These are phyloP conservation scores for Ceratosolen fusciceps DNA, from an alignment of 1,140 invertebrate species.

Conservation along the genomic window DNA sequence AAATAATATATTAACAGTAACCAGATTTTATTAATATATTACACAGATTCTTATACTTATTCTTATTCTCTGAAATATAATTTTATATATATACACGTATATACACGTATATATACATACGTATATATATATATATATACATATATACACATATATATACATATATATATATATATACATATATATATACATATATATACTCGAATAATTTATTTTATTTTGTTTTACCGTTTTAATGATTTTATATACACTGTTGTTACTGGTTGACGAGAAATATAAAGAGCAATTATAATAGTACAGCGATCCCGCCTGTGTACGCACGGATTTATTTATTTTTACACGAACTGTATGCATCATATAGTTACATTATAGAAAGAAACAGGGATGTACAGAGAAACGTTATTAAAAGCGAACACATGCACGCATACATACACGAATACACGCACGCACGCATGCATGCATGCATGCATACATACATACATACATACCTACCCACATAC, in stretches of 20 bases:
- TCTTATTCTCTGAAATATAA: constrained; percentile 55
- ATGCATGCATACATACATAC: constrained; percentile 14
- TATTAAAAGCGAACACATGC: constrained; percentile 8
- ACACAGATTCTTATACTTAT: constrained; percentile 66
- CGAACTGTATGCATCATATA: constrained; percentile 43
- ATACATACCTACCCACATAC: too few species aligned
- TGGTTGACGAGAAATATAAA: constrained; percentile 63
- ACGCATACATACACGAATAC: constrained; percentile 1
- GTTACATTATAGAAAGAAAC: constrained; percentile 45
- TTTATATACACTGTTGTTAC: constrained; percentile 71
- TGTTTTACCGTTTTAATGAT: constrained; percentile 72
- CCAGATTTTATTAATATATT: constrained; percentile 70
- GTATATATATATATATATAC: too few species aligned
- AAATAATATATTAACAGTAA: constrained; percentile 55
- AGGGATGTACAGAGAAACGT: constrained; percentile 45
- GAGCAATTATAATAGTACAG: constrained; percentile 56
- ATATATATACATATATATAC: constrained; percentile 61
- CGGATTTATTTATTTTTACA: constrained; percentile 58
- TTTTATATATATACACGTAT: constrained; percentile 63
- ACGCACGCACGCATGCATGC: constrained; percentile 14
- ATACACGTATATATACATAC: constrained; percentile 46
- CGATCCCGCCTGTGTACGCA: constrained; percentile 48
- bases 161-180: too few species aligned
- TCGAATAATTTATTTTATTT: constrained; percentile 70
- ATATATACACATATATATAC: too few species aligned